phyloP scores from a whole-genome alignment of 2,888 invertebrate genomes.

The Stomorhina lunata region DNA sequence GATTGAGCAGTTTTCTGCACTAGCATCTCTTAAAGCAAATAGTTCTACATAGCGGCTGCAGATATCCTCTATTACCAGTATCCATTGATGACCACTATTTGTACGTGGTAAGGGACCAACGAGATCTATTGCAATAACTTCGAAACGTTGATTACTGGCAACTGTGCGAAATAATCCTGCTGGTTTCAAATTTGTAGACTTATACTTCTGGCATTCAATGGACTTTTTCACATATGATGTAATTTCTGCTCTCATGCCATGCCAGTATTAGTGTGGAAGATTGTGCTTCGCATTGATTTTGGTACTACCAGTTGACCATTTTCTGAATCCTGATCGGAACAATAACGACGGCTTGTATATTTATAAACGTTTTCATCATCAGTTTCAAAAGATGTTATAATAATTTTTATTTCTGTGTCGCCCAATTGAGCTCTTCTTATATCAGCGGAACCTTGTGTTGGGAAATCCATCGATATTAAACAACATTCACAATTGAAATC shows the following conservation, averaged over 20 bases:
- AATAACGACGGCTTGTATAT: no score
- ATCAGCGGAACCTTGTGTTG: conserved; percentile 52
- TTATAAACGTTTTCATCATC: no score
- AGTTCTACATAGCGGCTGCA: conserved; percentile 27
- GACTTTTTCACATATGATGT: conserved; percentile 24
- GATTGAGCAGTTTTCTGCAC: conserved; percentile 40
- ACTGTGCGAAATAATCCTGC: no score
- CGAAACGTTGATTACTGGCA: conserved; percentile 15
- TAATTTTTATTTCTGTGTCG: conserved; percentile 62
- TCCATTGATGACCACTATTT: no score
- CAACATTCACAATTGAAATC: conserved; percentile 15
- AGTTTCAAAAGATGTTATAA: conserved; percentile 48
- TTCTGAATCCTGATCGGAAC: no score
- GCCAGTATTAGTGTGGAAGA: conserved; percentile 38
- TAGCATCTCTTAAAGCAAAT: conserved; percentile 35
- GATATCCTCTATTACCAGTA: no score
- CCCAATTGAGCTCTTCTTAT: conserved; percentile 64
- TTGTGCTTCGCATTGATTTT: conserved; percentile 12
- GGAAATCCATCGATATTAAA: conserved; percentile 51
- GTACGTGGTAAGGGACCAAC: no score
- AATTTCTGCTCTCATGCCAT: conserved; percentile 42
- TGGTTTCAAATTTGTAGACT: no score
- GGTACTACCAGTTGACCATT: conserved; percentile 43
- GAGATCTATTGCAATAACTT: conserved; percentile 35
- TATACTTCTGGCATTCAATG: conserved; percentile 37